A percentile compares a stretch with the other conserved stretches of the same genome.
Conservation (phyloP, 2,113 vertebrate species). For the Heterochromis multidens region DNA sequence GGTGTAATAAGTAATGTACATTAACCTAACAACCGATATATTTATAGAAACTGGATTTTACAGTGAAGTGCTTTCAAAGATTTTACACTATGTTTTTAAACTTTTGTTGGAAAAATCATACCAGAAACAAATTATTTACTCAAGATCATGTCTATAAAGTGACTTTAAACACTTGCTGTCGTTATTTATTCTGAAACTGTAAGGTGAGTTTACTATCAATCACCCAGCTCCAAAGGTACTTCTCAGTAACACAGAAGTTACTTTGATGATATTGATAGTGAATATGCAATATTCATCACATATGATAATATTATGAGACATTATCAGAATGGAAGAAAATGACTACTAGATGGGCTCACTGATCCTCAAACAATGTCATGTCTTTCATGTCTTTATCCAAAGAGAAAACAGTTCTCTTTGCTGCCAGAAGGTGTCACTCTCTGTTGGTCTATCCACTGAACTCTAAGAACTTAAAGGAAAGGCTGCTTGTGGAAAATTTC, state of each 20-base stretch:
- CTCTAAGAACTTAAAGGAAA: neutral
- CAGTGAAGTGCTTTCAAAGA: fast-evolving
- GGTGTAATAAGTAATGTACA: neutral
- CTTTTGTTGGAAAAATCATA: neutral
- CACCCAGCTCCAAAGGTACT: fast-evolving
- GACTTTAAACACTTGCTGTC: neutral
- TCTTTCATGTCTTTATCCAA: neutral
- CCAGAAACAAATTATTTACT: neutral
- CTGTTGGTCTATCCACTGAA: conserved; percentile 10
- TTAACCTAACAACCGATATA: neutral
- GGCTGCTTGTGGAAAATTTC: neutral
- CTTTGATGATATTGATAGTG: neutral
- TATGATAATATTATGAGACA: neutral
- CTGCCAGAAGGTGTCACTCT: conserved; percentile 71
- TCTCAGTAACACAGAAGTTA: neutral
- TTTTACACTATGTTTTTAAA: neutral
- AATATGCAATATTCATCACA: neutral
- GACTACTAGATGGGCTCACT: neutral
- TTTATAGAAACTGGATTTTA: neutral
- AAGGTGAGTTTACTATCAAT: neutral
- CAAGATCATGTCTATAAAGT: neutral
- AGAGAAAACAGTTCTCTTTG: conserved; percentile 11
- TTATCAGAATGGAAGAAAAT: neutral
- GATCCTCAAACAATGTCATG: neutral
- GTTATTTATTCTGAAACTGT: neutral